Evolutionary conservation across 2,888 invertebrate genomes (phyloP), one percentile per base, ranked within the genome.

Genomic region (Venusia cambrica): DNA sequence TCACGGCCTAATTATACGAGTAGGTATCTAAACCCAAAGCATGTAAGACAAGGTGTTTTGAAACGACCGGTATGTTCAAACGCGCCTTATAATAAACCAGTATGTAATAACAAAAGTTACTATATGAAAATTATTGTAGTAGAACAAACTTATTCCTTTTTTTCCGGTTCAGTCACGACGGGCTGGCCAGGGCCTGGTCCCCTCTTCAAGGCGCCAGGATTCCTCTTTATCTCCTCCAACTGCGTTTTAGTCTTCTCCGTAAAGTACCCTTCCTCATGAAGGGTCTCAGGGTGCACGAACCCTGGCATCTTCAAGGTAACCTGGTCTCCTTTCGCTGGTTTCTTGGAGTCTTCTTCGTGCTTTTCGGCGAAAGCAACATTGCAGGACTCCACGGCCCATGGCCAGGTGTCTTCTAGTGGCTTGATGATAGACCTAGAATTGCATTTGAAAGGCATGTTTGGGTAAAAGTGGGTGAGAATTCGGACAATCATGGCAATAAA

Each of bases 241-340:
- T 73, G 53, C 7, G 57, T 39, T 18, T 50, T 65, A 0, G 63
- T 51, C 17, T 54, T 57, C 26, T 68, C 56, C 1, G 62, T 57
- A 22, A 68, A 62, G 19, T 60, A 62, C 0, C 60, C 61, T 48
- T 70, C 62, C 24, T 68, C 70, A 4, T 59, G 57, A 5, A 39
- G 32, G 1, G 43, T 49, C 1, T 60, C 54, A 1, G 70, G 64
- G 12, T 54, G 38, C 0, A 62, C 44, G 3, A 68, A 62, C 0
- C 65, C 70, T 25, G 73, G 66, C 65, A 72, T 66, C 32, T 58
- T 55, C 0, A 60, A 10, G 0, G 19, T 10, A 1, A 7, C 14
- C 12, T n/a, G 2, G 4, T 34, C 26, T 5, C 10, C 12, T n/a
- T 16, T 35, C 4, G 7, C 10, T 1, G 25, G 12, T 15, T 20